A percentile compares a stretch with the other conserved stretches of the same genome.
These are phyloP conservation scores for Balanococcus diminutus DNA, from an alignment of 2,888 invertebrate species.

Conservation along the genomic window DNA sequence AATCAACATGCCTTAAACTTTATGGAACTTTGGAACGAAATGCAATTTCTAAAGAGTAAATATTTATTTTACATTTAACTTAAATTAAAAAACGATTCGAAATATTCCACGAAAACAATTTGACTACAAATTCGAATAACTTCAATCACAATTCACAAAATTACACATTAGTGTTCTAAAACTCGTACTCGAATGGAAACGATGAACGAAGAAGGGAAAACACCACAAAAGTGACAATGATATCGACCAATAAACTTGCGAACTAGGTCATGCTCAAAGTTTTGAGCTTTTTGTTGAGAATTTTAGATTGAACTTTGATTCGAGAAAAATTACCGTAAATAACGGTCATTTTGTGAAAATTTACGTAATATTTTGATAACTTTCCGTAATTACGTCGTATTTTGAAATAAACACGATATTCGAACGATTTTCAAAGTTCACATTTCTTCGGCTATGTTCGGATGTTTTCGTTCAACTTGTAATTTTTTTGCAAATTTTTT, in stretches of 20 bases:
- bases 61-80: slow-evolving; percentile 7
- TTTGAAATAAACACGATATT: background rate
- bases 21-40: background rate
- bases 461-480: background rate
- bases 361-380: background rate
- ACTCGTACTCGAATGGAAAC: slow-evolving; percentile 29
- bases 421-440: background rate
- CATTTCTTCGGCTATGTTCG: background rate
- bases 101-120: slow-evolving; percentile 12
- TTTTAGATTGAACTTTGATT: background rate
- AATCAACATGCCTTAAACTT: slow-evolving; percentile 40
- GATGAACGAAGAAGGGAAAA: slow-evolving; percentile 37
- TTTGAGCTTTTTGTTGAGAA: background rate
- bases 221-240: slow-evolving; percentile 34
- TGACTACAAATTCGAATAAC: background rate
- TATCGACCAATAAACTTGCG: background rate
- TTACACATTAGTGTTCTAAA: background rate
- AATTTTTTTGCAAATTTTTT: background rate
- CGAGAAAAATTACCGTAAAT: background rate
- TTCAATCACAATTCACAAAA: background rate
- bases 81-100: slow-evolving; percentile 6
- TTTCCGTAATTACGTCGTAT: background rate
- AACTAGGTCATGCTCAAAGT: background rate
- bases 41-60: background rate
- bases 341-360: background rate